A percentile compares a stretch with the other conserved stretches of the same genome.
Evolutionary conservation across 1,140 invertebrate species (phyloP).

Genomic region (Elysia chlorotica): DNA sequence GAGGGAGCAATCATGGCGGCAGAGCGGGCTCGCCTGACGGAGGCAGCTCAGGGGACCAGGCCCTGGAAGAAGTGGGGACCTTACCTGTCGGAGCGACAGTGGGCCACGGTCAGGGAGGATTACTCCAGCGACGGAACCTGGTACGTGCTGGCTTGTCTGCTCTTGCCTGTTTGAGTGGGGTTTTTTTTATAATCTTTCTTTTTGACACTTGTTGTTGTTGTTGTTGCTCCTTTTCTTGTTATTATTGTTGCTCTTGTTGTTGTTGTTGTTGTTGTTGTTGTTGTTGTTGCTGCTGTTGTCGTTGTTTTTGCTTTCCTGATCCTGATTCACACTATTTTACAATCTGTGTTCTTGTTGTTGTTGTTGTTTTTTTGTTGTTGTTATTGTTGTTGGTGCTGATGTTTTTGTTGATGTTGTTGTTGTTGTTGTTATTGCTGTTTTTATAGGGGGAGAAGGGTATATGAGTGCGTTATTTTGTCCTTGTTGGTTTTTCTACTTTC

Average conservation of each 20-base stretch:
- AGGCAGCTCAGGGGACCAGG: constrained; percentile 42
- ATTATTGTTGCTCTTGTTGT: not conserved
- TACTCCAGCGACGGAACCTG: constrained; percentile 60
- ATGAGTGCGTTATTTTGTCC: not conserved
- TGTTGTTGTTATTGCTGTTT: too few relatives aligned
- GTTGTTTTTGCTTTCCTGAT: not conserved
- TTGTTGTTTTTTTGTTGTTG: not conserved
- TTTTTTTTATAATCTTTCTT: too few relatives aligned
- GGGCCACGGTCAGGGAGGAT: constrained; percentile 64
- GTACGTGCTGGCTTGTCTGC: too few relatives aligned
- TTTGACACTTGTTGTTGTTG: too few relatives aligned
- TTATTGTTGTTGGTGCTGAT: not conserved
- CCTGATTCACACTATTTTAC: not conserved
- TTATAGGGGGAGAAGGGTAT: too few relatives aligned
- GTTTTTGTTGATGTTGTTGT: too few relatives aligned
- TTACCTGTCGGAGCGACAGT: constrained; percentile 62
- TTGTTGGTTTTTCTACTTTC: not conserved
- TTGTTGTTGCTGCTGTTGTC: not conserved
- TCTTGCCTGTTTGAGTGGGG: too few relatives aligned
- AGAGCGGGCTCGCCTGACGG: constrained; percentile 44
- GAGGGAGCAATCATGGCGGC: constrained; percentile 24
- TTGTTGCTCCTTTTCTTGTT: too few relatives aligned
- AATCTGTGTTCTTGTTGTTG: not conserved
- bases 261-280: not conserved
- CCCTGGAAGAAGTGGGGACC: constrained; percentile 63